Evolutionary conservation across 2,113 vertebrate genomes (phyloP), one percentile per base, ranked within the genome.

Genomic region (Misgurnus mizolepis): DNA sequence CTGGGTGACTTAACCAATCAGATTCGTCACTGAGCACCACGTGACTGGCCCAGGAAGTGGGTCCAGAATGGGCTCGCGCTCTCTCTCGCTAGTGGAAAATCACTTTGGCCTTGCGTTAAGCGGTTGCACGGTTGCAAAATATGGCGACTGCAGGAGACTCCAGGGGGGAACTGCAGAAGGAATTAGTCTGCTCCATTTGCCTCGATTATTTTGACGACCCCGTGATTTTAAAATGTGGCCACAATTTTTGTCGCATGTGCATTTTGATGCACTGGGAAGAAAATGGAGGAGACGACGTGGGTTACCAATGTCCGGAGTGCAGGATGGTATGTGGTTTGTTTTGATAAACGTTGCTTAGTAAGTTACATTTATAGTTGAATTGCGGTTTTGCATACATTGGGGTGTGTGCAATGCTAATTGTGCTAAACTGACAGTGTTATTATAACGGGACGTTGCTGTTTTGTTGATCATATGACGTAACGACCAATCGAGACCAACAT

Each of bases 241-340:
- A 94, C 45, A 93, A 92, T 86, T 94, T 93, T 75, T 94, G 93
- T 18, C 90, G 90, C 1, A 88, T 89, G 49, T 93, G 93, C 53
- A 94, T 94, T 80, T 88, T 89, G 49, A 90, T 92, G 91, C 92
- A 93, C 68, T 93, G 93, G 93, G 91, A 93, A 62, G 92, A 93
- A 87, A 93, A 93, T 86, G 92, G 92, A 85, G 89, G 88, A 76
- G 91, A 93, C 76, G 91, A 92, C 56, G 75, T 84, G 73, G 92
- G 92, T 0, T 94, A 93, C 49, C 91, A 92, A 86, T 94, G 93
- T 70, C 93, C 93, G 27, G 91, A 94, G 22, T 94, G 93, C 82
- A 85, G 93, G 74, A 88, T 91, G 90, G 93, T 94, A 67, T 40
- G 86, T 86, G 40, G 47, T 72, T 66, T 56, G 50, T 76, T 84